Base-by-base conservation (phyloP, 1,140 invertebrate species). In the Drosophila burlai region DNA sequence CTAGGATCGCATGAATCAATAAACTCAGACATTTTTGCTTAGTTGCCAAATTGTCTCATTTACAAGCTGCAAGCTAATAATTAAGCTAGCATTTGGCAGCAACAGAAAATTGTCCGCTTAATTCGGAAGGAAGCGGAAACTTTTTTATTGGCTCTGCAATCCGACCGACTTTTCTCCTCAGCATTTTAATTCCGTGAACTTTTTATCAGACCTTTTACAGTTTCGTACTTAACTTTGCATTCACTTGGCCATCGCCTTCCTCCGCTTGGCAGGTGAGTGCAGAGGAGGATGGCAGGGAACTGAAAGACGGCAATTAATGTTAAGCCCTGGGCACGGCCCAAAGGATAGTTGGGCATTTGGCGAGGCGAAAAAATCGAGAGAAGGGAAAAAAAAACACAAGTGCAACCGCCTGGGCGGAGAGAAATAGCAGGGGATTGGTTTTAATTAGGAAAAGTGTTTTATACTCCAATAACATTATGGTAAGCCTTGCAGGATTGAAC, bases 281-380 rank as follows among this genome's bases (percentile, higher is more conserved):
- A 47, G 36, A 40, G 54, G 38, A 50, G 69, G 64, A 62, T 61
- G 80, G 57, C 45, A 66, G 52, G 68, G 49, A 81, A 81, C 63
- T 85, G 82, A 66, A 81, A 85, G 61, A 78, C 75, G 82, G 82
- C 82, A 81, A 85, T 85, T 85, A 85, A 85, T 85, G 82, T 64
- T 78, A 81, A 81, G 77, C 82, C 74, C 68, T 57, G 83, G 80
- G 80, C 80, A 83, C 61, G 66, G 78, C 63, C 61, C 60, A 83
- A 79, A 83, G 81, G 81, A 79, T 83, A 72, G 62, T 73, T 77
- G 62, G 68, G 62, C 81, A 83, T 84, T 83, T 80, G 72, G 65
- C 38, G 40, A 50, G 43, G 50, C 29, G 24, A 68, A 72, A 72
- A 50, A 62, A 50, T 29, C 16, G 34, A 43, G n/a, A 54, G 3